A percentile compares a stretch with the other conserved stretches of the same genome.
These are phyloP conservation scores for Rhodinocichla rosea DNA, from an alignment of 2,113 vertebrate genomes.

Conservation along the genomic window DNA sequence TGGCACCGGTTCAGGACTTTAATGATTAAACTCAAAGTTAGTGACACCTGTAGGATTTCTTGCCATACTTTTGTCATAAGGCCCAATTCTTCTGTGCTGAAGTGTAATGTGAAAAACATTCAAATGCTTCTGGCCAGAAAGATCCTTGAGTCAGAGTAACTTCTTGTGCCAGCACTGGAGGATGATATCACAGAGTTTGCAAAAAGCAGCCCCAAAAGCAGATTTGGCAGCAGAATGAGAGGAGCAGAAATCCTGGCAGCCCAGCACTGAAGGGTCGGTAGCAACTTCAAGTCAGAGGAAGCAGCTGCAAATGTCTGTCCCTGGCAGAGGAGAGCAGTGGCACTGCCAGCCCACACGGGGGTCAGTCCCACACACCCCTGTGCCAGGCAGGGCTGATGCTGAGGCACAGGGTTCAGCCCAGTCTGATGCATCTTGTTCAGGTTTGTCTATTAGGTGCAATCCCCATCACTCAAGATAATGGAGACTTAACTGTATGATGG, in stretches of 20 bases:
- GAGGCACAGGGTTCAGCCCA: background rate
- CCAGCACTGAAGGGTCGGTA: background rate
- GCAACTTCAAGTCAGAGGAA: background rate
- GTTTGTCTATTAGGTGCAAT: background rate
- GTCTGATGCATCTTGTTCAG: background rate
- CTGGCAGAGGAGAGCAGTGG: background rate
- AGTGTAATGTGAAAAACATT: background rate
- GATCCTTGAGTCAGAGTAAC: background rate
- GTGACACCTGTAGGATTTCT: background rate
- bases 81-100: background rate
- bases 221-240: background rate
- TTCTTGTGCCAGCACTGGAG: background rate
- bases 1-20: background rate
- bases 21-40: background rate
- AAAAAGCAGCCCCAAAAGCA: background rate
- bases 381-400: background rate
- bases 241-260: background rate
- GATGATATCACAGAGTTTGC: background rate
- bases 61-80: background rate
- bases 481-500: background rate
- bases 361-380: accelerated
- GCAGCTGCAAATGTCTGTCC: background rate
- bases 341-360: background rate
- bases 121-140: background rate
- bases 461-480: background rate